Evolutionary conservation across 2,888 invertebrate species (phyloP).

Genomic region (Tholera decimalis): DNA sequence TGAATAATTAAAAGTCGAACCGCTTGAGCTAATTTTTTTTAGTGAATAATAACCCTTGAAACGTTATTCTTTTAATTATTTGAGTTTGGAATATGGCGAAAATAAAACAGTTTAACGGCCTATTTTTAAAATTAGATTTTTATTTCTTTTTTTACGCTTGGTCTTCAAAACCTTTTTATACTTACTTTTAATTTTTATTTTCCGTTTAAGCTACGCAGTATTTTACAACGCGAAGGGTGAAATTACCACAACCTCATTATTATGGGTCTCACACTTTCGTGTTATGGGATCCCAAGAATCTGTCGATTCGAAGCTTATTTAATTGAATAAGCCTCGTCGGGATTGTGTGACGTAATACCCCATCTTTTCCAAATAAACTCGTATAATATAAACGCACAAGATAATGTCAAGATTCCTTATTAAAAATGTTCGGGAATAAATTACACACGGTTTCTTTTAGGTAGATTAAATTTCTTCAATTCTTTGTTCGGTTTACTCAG

Average conservation of each 20-base stretch:
- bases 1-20: slow-evolving; percentile 66
- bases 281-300: slow-evolving; percentile 46
- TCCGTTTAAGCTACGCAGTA: slow-evolving; percentile 10
- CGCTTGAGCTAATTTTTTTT: slow-evolving; percentile 57
- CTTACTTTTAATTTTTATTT: slow-evolving; percentile 20
- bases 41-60: slow-evolving; percentile 40
- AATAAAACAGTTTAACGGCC: slow-evolving; percentile 44
- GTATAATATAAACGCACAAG: slow-evolving; percentile 49
- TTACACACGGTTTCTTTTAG: slow-evolving; percentile 66
- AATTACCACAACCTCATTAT: slow-evolving; percentile 45
- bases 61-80: slow-evolving; percentile 53
- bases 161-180: slow-evolving; percentile 16
- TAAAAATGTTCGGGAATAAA: slow-evolving; percentile 56
- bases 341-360: slow-evolving; percentile 46
- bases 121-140: slow-evolving; percentile 42
- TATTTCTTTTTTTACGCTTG: slow-evolving; percentile 43
- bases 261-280: slow-evolving; percentile 48
- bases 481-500: slow-evolving; percentile 50
- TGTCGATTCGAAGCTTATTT: slow-evolving; percentile 55
- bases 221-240: slow-evolving; percentile 33
- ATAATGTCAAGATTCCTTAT: slow-evolving; percentile 53
- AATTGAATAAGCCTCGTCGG: slow-evolving; percentile 54
- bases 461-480: slow-evolving; percentile 44
- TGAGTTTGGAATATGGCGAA: slow-evolving; percentile 37
- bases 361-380: slow-evolving; percentile 42